Base-by-base conservation (phyloP, 1,140 invertebrate genomes). In the Colletes latitarsis region DNA sequence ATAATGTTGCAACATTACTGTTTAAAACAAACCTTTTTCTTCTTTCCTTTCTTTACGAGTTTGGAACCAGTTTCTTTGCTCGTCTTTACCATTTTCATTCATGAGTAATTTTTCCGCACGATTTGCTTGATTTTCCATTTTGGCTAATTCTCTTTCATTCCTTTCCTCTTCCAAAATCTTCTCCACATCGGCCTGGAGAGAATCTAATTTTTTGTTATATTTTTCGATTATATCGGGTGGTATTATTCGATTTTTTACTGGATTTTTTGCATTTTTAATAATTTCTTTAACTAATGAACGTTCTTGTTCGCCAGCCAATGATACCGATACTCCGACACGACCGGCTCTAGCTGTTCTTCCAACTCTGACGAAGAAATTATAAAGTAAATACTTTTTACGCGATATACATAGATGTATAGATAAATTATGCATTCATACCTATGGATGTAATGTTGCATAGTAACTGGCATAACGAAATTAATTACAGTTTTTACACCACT, bases 381-480 rank as follows among this genome's bases (percentile, higher is more conserved):
- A 57, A 49, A 43, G 52, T 63, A 72, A 62, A 64, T 69, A 60
- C 39, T 21, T 39, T 17, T 57, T 68, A n/a, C n/a, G 10, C 2
- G 63, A 15, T 30, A 66, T 9, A 60, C 12, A 15, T 17, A 69
- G 10, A 4, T 71, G 21, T 9, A 57, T 2, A 17, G 10, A 14
- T 12, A 64, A 58, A 43, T 58, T 39, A 53, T 12, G 19, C 39
- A 12, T 53, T 60, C 10, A 67, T 95, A 96, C 91, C 96, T 94
- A 89, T 99, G 99, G 91, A 99, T 98, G 89, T 99, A 99, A 93
- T 99, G 98, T 90, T 99, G 97, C 12, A 99, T 92, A 0, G 97
- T 98, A 21, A 96, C 96, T 4, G 99, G 99, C 96, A 99, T 96
- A 0, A 98, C 96, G 92, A 98, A 99, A 93, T 99, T 99, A 58